phyloP scores from a whole-genome alignment of 1,140 invertebrate species.

The Neomicropteryx cornuta region DNA sequence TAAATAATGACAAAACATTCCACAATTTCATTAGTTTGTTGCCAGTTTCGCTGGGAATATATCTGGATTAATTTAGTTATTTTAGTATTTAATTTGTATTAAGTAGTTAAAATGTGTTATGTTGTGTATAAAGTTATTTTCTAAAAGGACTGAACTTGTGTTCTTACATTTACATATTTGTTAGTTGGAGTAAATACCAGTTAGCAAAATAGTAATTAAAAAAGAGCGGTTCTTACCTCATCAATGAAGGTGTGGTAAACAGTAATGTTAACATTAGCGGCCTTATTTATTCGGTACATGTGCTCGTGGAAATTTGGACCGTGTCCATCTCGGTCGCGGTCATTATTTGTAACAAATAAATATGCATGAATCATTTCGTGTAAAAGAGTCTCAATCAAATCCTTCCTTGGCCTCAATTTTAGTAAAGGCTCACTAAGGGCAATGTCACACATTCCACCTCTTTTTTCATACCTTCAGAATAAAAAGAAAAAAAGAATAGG shows the following conservation, averaged over 20 bases:
- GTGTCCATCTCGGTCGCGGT: slow-evolving; percentile 82
- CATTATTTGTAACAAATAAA: slow-evolving; percentile 77
- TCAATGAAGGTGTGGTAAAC: slow-evolving; percentile 46
- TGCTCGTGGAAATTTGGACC: slow-evolving; percentile 89
- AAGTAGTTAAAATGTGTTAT: too few relatives aligned
- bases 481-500: slow-evolving; percentile 31
- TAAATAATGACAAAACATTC: too few relatives aligned
- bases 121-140: too few relatives aligned
- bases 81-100: too few relatives aligned
- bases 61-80: too few relatives aligned
- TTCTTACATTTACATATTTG: slow-evolving; percentile 7
- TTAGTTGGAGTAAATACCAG: slow-evolving; percentile 6
- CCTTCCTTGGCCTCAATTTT: slow-evolving; percentile 83
- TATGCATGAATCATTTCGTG: slow-evolving; percentile 99
- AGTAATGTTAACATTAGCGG: slow-evolving; percentile 78
- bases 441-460: slow-evolving; percentile 69
- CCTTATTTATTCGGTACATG: slow-evolving; percentile 87
- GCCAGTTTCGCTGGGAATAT: too few relatives aligned
- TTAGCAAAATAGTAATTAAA: slow-evolving; percentile 4
- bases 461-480: slow-evolving; percentile 63
- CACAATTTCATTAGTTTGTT: too few relatives aligned
- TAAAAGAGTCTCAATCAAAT: slow-evolving; percentile 90
- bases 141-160: too few relatives aligned
- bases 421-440: slow-evolving; percentile 82
- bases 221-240: slow-evolving; percentile 29